Evolutionary conservation across 2,113 vertebrate species (phyloP).

Genomic region (Megatriorchis doriae): DNA sequence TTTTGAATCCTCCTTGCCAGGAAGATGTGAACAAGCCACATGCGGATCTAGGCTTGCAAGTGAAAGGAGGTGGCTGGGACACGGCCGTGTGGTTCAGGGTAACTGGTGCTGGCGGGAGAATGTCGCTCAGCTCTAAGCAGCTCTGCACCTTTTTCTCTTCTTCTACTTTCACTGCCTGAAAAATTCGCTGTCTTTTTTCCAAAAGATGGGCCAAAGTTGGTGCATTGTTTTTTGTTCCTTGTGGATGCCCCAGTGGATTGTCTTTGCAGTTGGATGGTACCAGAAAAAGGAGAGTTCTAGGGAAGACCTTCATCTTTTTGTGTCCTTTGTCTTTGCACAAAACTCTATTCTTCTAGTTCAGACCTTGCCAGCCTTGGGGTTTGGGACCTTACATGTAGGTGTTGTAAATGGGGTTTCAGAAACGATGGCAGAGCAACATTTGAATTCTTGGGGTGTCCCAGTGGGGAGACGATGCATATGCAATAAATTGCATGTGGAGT

Average conservation of each 20-base stretch:
- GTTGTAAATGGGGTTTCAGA: conserved; percentile 10
- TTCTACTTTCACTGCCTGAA: neutral
- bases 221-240: neutral
- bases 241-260: neutral
- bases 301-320: neutral
- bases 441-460: neutral
- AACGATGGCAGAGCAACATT: neutral
- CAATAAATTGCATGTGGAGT: neutral
- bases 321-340: neutral
- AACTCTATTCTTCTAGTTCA: neutral
- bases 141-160: neutral
- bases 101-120: neutral
- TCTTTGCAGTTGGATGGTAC: neutral
- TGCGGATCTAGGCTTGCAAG: neutral
- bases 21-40: neutral
- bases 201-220: neutral
- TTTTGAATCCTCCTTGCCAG: conserved; percentile 24
- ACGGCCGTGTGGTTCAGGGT: neutral
- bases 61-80: neutral
- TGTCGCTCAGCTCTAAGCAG: neutral
- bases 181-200: neutral
- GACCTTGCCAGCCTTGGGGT: neutral
- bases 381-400: neutral
- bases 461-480: neutral
- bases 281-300: neutral